Base-by-base conservation (phyloP, 2,888 invertebrate species). In the Aromia moschata region DNA sequence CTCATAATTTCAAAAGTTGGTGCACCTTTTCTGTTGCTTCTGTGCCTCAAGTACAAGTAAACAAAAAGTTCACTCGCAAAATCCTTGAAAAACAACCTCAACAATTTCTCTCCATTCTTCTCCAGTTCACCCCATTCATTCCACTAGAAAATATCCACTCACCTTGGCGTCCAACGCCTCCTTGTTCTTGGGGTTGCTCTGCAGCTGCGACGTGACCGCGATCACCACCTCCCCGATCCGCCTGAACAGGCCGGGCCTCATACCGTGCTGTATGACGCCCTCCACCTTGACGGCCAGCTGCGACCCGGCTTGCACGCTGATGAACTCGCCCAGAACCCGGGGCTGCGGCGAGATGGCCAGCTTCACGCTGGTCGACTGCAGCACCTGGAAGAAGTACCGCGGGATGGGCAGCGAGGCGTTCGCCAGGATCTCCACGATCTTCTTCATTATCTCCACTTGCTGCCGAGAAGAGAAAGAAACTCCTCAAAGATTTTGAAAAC, bases 251-350 rank as follows among this genome's bases (percentile, higher is more conserved):
- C 89, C 88, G 3, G 89, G 87, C 58, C 84, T 82, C 65, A 84
- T 84, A 16, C 88, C 89, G 68, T 90, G 90, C 70, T 91, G 89
- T 44, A 96, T 86, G 0, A 98, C 95, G 0, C 97, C 97, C 81
- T 97, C 97, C 1, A 97, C 92, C 83, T 95, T 96, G 16, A 97
- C 86, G 0, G 96, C 94, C 58, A 97, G 84, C 68, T 94, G 91
- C 68, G 94, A 92, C 53, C 92, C 91, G 37, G 89, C 87, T 59
- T 92, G 91, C 31, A 96, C 89, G 62, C 90, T 85, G 44, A 96
- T 91, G 43, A 92, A 92, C 70, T 97, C 96, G 0, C 92, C 91
- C 61, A 89, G 84, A 33, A 87, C 87, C 47, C 90, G 81, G 0
- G 93, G 92, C 74, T 92, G 92, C 0, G 94, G 93, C 30, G 90